phyloP scores from a whole-genome alignment of 2,888 invertebrate genomes.

The Noctua pronuba region DNA sequence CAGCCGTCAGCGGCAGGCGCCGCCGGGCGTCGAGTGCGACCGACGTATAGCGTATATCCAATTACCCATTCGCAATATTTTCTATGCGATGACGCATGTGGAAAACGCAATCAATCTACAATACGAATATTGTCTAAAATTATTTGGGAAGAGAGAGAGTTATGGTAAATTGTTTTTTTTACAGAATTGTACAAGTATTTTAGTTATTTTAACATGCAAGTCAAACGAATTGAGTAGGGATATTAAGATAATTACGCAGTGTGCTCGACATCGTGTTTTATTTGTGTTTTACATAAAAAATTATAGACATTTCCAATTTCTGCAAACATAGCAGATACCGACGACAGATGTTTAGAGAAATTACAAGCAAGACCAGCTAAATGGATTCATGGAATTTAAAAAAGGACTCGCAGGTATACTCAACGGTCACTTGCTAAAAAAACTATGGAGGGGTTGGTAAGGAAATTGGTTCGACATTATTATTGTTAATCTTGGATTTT shows the following conservation, averaged over 20 bases:
- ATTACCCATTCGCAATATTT: constrained; percentile 89
- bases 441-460: neutral
- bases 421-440: neutral
- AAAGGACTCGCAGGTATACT: neutral
- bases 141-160: constrained; percentile 50
- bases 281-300: neutral
- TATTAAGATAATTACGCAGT: neutral
- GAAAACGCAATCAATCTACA: constrained; percentile 86
- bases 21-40: constrained; percentile 81
- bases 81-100: constrained; percentile 85
- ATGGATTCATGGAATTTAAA: neutral
- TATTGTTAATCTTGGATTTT: neutral
- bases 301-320: neutral
- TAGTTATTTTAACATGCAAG: neutral
- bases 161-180: constrained; percentile 17
- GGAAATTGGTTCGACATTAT: neutral
- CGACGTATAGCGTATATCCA: constrained; percentile 85
- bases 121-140: constrained; percentile 68
- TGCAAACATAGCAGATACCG: neutral
- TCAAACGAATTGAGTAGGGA: neutral
- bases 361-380: neutral
- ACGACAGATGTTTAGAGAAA: neutral
- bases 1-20: constrained; percentile 84
- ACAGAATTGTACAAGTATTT: neutral
- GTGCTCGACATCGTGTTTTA: neutral